A percentile compares a stretch with the other conserved stretches of the same genome.
Conservation (phyloP, 2,888 invertebrate species). For the Capitulum mitella region DNA sequence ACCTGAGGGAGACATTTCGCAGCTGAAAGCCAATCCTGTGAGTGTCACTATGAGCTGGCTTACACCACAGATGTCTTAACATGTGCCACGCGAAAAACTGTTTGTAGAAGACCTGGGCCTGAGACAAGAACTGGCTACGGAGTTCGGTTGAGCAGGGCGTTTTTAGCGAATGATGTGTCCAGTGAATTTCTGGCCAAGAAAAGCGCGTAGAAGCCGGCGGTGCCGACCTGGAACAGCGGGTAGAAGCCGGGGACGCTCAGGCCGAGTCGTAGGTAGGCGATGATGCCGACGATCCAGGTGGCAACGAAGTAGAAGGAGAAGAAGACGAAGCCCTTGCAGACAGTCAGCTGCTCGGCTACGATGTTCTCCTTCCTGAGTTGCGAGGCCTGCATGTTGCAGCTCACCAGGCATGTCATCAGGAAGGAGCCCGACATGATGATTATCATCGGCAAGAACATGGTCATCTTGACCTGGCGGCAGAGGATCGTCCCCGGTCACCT, state of each 20-base stretch:
- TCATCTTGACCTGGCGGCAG: conserved; percentile 27
- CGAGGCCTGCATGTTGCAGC: conserved; percentile 32
- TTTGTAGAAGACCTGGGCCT: too few relatives aligned
- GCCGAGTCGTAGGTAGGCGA: conserved; percentile 32
- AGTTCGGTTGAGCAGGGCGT: too few relatives aligned
- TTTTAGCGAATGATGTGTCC: too few relatives aligned
- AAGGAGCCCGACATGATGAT: conserved; percentile 27
- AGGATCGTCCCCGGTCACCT: too few relatives aligned
- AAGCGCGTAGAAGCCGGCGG: neutral
- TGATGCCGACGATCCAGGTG: conserved; percentile 35
- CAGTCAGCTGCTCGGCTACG: conserved; percentile 35
- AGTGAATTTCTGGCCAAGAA: too few relatives aligned
- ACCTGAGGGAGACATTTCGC: too few relatives aligned
- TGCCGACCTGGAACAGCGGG: conserved; percentile 35
- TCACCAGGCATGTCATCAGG: conserved; percentile 31
- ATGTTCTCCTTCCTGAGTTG: conserved; percentile 34
- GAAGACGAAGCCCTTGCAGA: conserved; percentile 34
- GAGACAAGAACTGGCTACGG: too few relatives aligned
- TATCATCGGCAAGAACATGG: conserved; percentile 33
- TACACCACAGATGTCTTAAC: too few relatives aligned
- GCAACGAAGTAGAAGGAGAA: conserved; percentile 33
- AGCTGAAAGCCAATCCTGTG: too few relatives aligned
- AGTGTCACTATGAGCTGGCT: too few relatives aligned
- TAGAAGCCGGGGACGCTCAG: conserved; percentile 33
- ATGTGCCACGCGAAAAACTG: too few relatives aligned